These are phyloP conservation scores for Bemisia tabaci DNA, from an alignment of 1,140 invertebrate genomes.

Conservation along the genomic window DNA sequence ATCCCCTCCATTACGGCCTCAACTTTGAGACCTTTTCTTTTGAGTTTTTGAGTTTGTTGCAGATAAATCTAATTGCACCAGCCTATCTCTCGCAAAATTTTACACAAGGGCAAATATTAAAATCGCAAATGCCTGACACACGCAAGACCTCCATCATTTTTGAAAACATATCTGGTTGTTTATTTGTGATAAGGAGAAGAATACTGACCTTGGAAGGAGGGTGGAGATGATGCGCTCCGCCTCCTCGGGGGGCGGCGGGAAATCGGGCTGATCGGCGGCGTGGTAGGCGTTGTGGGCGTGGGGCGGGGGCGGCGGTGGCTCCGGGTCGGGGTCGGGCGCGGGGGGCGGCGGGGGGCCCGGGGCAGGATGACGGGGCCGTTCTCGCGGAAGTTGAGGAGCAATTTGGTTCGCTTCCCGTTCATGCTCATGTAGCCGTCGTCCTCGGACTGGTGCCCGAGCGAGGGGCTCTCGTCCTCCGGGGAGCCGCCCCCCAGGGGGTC, in stretches of 20 bases:
- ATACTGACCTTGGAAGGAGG: slow-evolving; percentile 56
- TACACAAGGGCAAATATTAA: no score
- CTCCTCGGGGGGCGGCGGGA: slow-evolving; percentile 56
- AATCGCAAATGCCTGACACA: no score
- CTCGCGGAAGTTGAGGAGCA: slow-evolving; percentile 15
- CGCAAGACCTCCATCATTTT: no score
- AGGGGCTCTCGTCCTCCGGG: slow-evolving; percentile 54
- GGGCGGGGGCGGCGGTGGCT: slow-evolving; percentile 14
- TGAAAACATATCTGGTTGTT: no score
- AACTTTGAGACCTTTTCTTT: no score
- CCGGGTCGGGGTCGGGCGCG: not conserved
- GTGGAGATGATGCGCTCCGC: slow-evolving; percentile 57
- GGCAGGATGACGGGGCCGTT: not conserved
- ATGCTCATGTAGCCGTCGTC: slow-evolving; percentile 83
- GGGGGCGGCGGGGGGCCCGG: slow-evolving; percentile 10
- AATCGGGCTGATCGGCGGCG: slow-evolving; percentile 29
- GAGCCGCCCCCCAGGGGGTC: slow-evolving; percentile 35
- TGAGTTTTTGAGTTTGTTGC: no score
- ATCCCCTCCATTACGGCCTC: no score
- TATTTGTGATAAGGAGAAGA: no score
- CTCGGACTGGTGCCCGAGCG: slow-evolving; percentile 56
- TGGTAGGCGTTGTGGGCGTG: not conserved
- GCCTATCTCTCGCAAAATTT: no score
- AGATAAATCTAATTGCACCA: no score
- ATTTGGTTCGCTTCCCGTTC: slow-evolving; percentile 51